Evolutionary conservation across 2,113 vertebrate species (phyloP).

Genomic region (Chamaetylas fuelleborni): DNA sequence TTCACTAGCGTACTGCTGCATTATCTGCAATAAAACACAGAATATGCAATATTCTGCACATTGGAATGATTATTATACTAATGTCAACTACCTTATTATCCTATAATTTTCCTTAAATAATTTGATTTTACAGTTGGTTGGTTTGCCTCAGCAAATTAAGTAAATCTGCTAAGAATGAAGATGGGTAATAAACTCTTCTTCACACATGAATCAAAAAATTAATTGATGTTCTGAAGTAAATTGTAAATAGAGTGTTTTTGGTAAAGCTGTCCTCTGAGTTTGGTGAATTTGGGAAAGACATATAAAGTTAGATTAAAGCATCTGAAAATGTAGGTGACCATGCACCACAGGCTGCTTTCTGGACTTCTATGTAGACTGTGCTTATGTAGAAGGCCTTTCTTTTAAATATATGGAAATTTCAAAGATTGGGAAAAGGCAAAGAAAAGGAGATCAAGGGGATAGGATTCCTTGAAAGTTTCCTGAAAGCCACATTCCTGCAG

Average conservation of each 20-base stretch:
- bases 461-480: not conserved
- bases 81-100: slow-evolving; percentile 3
- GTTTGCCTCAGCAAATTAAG: slow-evolving; percentile 20
- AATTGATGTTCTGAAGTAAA: not conserved
- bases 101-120: slow-evolving; percentile 41
- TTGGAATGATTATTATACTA: not conserved
- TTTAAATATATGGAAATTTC: not conserved
- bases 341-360: not conserved
- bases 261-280: not conserved
- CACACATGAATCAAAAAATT: not conserved
- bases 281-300: not conserved
- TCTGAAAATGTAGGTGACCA: not conserved
- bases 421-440: not conserved
- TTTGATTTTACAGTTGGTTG: slow-evolving; percentile 42
- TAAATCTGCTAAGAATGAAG: not conserved
- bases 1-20: not conserved
- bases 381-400: not conserved
- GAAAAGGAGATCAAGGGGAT: not conserved
- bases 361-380: not conserved
- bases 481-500: not conserved
- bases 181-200: slow-evolving; percentile 4
- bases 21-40: not conserved
- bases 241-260: not conserved
- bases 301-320: not conserved
- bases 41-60: not conserved